Evolutionary conservation across 2,888 invertebrate genomes (phyloP).

Genomic region (Diaprepes abbreviatus): DNA sequence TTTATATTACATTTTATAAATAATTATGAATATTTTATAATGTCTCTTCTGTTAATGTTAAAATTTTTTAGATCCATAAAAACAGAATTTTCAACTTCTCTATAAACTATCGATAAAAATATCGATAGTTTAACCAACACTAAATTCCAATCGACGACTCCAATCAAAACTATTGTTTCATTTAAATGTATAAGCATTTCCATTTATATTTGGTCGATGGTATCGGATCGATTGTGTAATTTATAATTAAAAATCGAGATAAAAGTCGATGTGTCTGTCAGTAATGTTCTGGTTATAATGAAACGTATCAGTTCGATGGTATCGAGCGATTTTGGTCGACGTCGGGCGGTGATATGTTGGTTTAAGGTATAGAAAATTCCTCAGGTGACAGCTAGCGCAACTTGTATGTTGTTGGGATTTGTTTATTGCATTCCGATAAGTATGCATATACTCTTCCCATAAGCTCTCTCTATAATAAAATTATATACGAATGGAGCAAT

Average conservation of each 20-base stretch:
- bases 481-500: no score
- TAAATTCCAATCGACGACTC: slow-evolving; percentile 16
- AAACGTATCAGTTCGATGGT: slow-evolving; percentile 47
- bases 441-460: no score
- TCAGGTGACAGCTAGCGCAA: no score
- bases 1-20: no score
- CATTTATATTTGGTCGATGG: slow-evolving; percentile 50
- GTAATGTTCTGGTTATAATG: slow-evolving; percentile 51
- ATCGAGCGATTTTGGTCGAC: slow-evolving; percentile 42
- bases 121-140: neutral
- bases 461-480: no score
- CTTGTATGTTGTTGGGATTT: no score
- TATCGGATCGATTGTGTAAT: slow-evolving; percentile 50
- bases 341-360: slow-evolving; percentile 39
- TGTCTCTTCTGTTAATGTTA: no score
- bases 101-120: neutral
- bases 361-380: slow-evolving; percentile 32
- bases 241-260: slow-evolving; percentile 52
- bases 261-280: slow-evolving; percentile 50
- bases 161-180: slow-evolving; percentile 48
- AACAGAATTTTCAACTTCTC: neutral
- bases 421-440: no score
- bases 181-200: slow-evolving; percentile 48
- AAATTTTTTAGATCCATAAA: no score
- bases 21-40: no score